Conservation (phyloP, 2,113 vertebrate species). For the Amblyopsis rosae region DNA sequence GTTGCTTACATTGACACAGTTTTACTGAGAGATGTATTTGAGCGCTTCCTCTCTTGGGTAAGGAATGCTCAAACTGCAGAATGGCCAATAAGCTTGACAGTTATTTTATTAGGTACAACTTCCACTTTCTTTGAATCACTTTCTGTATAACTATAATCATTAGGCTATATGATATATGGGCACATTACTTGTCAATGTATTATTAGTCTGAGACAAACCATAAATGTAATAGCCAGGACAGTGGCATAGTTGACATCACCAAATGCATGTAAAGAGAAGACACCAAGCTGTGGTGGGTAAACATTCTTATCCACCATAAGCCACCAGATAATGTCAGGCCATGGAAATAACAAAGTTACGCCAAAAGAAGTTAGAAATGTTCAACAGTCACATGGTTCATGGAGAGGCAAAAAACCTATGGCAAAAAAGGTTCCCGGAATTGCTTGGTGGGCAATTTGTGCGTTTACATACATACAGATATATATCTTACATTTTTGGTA, state of each 20-base stretch:
- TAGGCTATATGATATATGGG: background rate
- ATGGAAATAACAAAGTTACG: background rate
- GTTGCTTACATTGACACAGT: background rate
- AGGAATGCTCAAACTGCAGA: background rate
- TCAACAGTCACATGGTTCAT: no score
- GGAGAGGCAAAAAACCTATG: no score
- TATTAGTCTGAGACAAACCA: background rate
- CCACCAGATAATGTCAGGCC: constrained; percentile 29
- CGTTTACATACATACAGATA: no score
- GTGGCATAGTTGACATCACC: background rate
- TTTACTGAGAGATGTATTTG: background rate
- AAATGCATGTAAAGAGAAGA: background rate
- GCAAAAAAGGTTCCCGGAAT: no score
- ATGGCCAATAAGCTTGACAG: background rate
- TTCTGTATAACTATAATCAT: background rate
- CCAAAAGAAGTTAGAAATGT: no score
- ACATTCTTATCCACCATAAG: background rate
- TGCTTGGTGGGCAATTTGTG: no score
- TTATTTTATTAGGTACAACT: background rate
- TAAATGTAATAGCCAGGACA: constrained; percentile 4
- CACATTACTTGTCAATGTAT: no score
- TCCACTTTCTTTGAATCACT: background rate
- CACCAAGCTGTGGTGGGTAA: background rate
- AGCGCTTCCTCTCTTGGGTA: background rate
- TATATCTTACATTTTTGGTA: no score